A percentile compares a stretch with the other conserved stretches of the same genome.
Conservation (phyloP, 2,113 vertebrate genomes). For the Limanda limanda region DNA sequence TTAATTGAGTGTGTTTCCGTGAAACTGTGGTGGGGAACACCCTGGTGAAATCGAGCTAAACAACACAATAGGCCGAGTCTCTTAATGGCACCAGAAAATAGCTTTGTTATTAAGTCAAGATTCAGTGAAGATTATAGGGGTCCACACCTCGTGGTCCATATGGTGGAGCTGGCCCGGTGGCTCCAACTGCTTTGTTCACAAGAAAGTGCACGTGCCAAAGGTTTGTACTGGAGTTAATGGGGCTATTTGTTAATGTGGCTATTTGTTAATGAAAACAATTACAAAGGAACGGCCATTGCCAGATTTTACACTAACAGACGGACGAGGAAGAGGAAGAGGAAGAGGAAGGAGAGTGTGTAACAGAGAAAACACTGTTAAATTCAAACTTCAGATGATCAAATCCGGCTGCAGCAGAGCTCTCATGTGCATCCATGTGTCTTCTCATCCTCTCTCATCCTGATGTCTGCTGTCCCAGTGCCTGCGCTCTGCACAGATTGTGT, state of each 20-base stretch:
- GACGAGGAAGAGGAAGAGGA: not conserved
- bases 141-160: constrained; percentile 2
- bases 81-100: constrained; percentile 13
- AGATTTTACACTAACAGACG: constrained; percentile 28
- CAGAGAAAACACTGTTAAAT: constrained; percentile 7
- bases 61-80: not conserved
- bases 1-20: constrained; percentile 28
- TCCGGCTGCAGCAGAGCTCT: constrained; percentile 4
- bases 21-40: constrained; percentile 24
- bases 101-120: not conserved
- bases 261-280: constrained; percentile 42
- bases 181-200: not conserved
- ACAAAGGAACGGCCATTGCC: constrained; percentile 1
- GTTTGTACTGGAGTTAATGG: constrained; percentile 37
- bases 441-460: not conserved
- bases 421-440: constrained; percentile 5
- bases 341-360: not conserved
- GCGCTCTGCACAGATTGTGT: constrained; percentile 58
- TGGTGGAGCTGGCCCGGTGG: not conserved
- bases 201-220: constrained; percentile 28
- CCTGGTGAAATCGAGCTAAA: not conserved
- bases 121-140: not conserved
- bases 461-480: not conserved
- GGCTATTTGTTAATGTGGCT: constrained; percentile 41
- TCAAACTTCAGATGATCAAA: constrained; percentile 31